Conservation (phyloP, 2,797 vertebrate species). For the Hylomyscus alleni region DNA sequence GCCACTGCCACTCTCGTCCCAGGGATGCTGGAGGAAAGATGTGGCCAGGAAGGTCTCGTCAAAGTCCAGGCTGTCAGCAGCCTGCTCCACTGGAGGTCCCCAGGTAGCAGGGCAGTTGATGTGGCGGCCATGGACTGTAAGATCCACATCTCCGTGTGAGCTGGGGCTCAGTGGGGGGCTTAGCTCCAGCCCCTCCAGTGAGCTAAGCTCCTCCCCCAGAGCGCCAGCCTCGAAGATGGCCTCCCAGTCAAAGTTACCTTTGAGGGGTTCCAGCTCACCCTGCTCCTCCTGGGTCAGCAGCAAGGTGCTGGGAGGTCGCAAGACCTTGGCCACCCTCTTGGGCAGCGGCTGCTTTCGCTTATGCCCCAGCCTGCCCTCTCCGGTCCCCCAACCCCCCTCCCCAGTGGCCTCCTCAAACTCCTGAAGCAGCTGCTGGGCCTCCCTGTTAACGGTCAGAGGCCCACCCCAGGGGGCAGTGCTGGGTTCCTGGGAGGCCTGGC, state of each 20-base stretch:
- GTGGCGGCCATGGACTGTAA: constrained; percentile 90
- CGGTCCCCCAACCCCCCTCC: constrained; percentile 90
- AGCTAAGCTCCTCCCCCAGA: constrained; percentile 90
- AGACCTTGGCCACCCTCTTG: constrained; percentile 88
- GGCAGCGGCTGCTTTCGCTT: constrained; percentile 91
- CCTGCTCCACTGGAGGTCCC: constrained; percentile 87
- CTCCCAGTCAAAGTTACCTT: constrained; percentile 98
- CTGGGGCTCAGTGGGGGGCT: constrained; percentile 91
- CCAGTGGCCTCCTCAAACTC: constrained; percentile 94
- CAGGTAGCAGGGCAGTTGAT: constrained; percentile 87
- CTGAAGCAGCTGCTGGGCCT: constrained; percentile 93
- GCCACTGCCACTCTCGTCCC: constrained; percentile 89
- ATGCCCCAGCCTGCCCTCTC: constrained; percentile 86
- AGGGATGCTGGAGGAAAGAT: constrained; percentile 94
- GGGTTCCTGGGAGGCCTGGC: constrained; percentile 82
- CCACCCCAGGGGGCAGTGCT: constrained; percentile 50
- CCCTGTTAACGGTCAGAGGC: constrained; percentile 86
- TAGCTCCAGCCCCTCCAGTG: constrained; percentile 90
- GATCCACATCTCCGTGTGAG: constrained; percentile 89
- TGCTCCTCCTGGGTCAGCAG: constrained; percentile 93
- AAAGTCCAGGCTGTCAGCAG: constrained; percentile 90
- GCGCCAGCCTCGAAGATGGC: constrained; percentile 93
- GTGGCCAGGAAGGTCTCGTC: constrained; percentile 96
- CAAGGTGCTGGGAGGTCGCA: constrained; percentile 90
- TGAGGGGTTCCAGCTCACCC: constrained; percentile 93